A percentile compares a stretch with the other conserved stretches of the same genome.
These are phyloP conservation scores for Tethea ocularis DNA, from an alignment of 2,888 invertebrate genomes.

Conservation along the genomic window DNA sequence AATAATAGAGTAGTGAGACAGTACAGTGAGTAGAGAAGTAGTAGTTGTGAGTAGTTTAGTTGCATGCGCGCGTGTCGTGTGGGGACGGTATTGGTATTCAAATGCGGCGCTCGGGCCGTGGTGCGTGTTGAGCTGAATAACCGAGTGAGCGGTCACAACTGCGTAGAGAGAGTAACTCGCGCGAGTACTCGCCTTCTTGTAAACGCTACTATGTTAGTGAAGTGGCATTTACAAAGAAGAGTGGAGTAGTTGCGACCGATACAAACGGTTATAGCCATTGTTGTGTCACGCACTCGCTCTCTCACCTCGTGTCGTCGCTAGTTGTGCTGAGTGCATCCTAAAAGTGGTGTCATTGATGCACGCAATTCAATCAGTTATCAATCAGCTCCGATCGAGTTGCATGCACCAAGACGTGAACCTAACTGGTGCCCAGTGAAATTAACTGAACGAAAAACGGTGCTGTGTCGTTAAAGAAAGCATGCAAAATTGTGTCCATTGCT, in stretches of 20 bases:
- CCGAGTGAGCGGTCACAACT: constrained; percentile 32
- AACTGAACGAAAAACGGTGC: constrained; percentile 81
- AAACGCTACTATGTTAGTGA: neutral
- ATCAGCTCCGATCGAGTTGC: constrained; percentile 35
- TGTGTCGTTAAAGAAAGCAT: constrained; percentile 82
- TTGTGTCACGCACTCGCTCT: constrained; percentile 78
- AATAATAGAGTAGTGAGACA: constrained; percentile 75
- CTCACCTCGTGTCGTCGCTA: constrained; percentile 83
- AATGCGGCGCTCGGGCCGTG: constrained; percentile 85
- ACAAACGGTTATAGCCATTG: constrained; percentile 12
- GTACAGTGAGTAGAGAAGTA: constrained; percentile 81
- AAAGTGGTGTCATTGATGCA: constrained; percentile 68
- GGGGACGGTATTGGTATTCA: constrained; percentile 88
- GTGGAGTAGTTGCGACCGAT: constrained; percentile 15
- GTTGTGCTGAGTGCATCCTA: constrained; percentile 81
- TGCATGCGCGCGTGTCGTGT: constrained; percentile 83
- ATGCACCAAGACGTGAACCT: constrained; percentile 67
- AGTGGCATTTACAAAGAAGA: constrained; percentile 12
- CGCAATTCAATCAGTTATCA: constrained; percentile 43
- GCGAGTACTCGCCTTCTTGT: constrained; percentile 10
- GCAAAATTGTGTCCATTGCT: constrained; percentile 83
- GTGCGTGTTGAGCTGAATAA: constrained; percentile 64
- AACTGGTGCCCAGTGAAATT: constrained; percentile 80
- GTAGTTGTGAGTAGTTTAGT: constrained; percentile 78
- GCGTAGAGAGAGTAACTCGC: constrained; percentile 15